These are phyloP conservation scores for Prionchulus punctatus DNA, from an alignment of 2,888 invertebrate species.

Conservation along the genomic window DNA sequence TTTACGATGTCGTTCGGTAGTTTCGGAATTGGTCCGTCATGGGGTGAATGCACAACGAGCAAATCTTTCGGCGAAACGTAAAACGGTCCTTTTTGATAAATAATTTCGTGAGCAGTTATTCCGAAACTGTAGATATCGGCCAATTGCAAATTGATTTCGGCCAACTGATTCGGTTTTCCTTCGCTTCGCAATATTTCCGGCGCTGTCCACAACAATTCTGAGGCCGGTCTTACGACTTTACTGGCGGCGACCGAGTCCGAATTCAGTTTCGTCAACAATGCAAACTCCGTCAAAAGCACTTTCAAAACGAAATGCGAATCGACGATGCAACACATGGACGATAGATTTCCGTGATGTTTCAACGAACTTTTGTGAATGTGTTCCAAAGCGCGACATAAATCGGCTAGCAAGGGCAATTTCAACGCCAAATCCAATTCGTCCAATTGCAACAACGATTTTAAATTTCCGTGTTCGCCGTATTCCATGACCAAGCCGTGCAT, in stretches of 20 bases:
- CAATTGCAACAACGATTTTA: neutral
- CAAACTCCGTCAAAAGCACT: neutral
- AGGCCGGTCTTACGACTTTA: neutral
- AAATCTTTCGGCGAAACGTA: neutral
- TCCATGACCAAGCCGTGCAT: neutral
- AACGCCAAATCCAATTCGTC: neutral
- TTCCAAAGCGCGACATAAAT: neutral
- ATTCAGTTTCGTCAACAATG: neutral
- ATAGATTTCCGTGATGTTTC: neutral
- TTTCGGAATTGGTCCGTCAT: neutral
- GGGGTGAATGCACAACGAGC: neutral
- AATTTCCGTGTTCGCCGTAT: slow-evolving; percentile 1
- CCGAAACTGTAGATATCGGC: neutral
- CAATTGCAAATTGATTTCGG: neutral
- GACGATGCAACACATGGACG: neutral
- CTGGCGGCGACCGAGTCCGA: neutral
- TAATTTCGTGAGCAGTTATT: neutral
- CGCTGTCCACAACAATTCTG: neutral
- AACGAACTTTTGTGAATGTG: neutral
- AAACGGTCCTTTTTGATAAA: neutral
- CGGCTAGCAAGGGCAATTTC: neutral
- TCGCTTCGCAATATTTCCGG: neutral
- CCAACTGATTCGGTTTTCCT: too few relatives aligned
- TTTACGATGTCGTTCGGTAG: neutral
- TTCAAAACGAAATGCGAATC: neutral